phyloP scores from a whole-genome alignment of 2,888 invertebrate genomes.

The Chrysina gloriosa region DNA sequence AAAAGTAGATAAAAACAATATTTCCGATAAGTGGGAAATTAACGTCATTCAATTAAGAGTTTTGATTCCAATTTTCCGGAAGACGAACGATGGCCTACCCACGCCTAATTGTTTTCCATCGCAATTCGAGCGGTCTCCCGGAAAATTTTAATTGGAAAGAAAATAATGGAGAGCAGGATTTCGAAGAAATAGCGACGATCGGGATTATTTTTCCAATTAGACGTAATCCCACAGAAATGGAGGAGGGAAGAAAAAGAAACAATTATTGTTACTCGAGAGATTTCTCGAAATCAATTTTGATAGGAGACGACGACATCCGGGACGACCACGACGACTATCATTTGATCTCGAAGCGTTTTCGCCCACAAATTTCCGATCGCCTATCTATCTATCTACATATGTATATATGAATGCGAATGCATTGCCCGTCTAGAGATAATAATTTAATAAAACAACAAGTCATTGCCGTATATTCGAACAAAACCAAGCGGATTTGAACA shows the following conservation, averaged over 20 bases:
- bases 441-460: background rate
- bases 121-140: background rate
- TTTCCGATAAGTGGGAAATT: background rate
- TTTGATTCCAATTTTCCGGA: background rate
- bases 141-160: conserved; percentile 5
- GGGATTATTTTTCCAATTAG: background rate
- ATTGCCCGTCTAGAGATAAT: background rate
- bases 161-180: background rate
- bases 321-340: no score
- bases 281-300: background rate
- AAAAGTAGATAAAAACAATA: conserved; percentile 11
- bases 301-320: background rate
- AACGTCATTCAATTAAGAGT: background rate
- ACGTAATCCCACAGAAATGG: background rate
- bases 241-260: background rate
- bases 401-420: no score
- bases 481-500: background rate
- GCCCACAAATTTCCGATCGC: conserved; percentile 18
- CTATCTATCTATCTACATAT: no score
- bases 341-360: conserved; percentile 9
- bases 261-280: background rate
- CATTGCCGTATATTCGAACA: background rate
- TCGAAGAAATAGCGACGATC: no score
- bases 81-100: background rate
- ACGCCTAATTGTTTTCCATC: conserved; percentile 5